Conservation (phyloP, 1,140 invertebrate genomes). For the Danaus plexippus region DNA sequence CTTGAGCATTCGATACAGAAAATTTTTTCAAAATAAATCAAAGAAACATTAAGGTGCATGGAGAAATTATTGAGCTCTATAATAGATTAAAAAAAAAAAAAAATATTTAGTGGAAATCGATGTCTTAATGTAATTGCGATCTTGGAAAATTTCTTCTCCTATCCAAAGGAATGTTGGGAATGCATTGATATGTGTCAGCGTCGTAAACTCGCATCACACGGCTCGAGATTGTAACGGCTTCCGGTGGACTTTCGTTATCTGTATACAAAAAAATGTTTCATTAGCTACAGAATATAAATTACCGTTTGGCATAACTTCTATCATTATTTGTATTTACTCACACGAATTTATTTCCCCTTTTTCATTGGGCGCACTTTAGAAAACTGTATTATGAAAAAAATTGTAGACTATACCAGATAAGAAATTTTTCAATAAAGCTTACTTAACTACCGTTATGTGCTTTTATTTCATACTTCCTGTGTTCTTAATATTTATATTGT, state of each 20-base stretch:
- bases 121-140: slow-evolving; percentile 11
- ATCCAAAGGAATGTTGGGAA: not conserved
- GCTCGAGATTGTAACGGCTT: no score
- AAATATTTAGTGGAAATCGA: slow-evolving; percentile 8
- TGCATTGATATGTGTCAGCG: not conserved
- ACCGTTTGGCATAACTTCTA: slow-evolving; percentile 9
- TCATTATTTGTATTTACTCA: slow-evolving; percentile 11
- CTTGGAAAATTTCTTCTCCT: slow-evolving; percentile 21
- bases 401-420: slow-evolving; percentile 27
- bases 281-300: not conserved
- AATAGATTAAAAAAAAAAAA: slow-evolving; percentile 10
- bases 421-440: slow-evolving; percentile 36
- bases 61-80: slow-evolving; percentile 20
- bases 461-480: slow-evolving; percentile 8
- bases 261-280: not conserved
- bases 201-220: slow-evolving; percentile 1
- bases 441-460: slow-evolving; percentile 10
- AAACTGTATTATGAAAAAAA: slow-evolving; percentile 21
- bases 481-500: not conserved
- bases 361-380: slow-evolving; percentile 26
- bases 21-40: no score
- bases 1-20: no score
- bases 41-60: not conserved
- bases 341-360: slow-evolving; percentile 5
- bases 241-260: no score